These are phyloP conservation scores for Holothuria leucospilota DNA, from an alignment of 53 echinoderm and acorn worm genomes.

Conservation along the genomic window DNA sequence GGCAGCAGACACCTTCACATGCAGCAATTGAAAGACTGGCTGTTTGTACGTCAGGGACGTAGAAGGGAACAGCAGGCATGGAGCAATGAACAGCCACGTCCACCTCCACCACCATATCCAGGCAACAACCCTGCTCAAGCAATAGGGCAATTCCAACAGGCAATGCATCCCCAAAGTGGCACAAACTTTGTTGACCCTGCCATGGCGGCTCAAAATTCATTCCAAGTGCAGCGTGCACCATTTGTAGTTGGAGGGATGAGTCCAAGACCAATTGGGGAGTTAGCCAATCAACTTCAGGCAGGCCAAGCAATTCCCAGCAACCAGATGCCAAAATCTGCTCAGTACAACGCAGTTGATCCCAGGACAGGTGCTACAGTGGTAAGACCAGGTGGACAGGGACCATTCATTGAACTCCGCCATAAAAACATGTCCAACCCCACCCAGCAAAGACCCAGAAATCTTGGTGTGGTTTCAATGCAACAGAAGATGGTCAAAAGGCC, in stretches of 20 bases:
- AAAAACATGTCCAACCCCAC: slow-evolving; percentile 6
- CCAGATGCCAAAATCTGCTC: slow-evolving; percentile 17
- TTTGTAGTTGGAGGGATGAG: slow-evolving; percentile 10
- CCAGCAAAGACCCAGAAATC: slow-evolving; percentile 40
- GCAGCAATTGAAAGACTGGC: slow-evolving; percentile 80
- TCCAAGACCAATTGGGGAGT: slow-evolving; percentile 12
- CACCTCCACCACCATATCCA: slow-evolving; percentile 54
- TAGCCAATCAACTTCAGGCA: slow-evolving; percentile 20
- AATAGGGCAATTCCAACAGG: slow-evolving; percentile 28
- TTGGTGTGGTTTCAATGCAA: neutral
- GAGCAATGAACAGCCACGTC: slow-evolving; percentile 32
- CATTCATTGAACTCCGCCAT: slow-evolving; percentile 71
- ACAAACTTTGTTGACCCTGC: slow-evolving; percentile 28
- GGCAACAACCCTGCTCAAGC: slow-evolving; percentile 22
- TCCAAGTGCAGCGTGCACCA: slow-evolving; percentile 16
- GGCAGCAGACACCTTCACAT: slow-evolving; percentile 72
- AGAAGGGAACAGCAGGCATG: slow-evolving; percentile 63
- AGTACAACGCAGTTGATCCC: slow-evolving; percentile 8
- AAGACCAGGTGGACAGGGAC: slow-evolving; percentile 55
- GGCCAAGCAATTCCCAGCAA: slow-evolving; percentile 1
- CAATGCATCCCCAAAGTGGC: slow-evolving; percentile 5
- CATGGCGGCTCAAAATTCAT: neutral
- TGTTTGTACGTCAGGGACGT: slow-evolving; percentile 74
- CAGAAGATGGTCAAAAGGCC: neutral
- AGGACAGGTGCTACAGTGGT: slow-evolving; percentile 35